Conservation (phyloP, 1,140 invertebrate species). For the Leptinotarsa undecemlineata region DNA sequence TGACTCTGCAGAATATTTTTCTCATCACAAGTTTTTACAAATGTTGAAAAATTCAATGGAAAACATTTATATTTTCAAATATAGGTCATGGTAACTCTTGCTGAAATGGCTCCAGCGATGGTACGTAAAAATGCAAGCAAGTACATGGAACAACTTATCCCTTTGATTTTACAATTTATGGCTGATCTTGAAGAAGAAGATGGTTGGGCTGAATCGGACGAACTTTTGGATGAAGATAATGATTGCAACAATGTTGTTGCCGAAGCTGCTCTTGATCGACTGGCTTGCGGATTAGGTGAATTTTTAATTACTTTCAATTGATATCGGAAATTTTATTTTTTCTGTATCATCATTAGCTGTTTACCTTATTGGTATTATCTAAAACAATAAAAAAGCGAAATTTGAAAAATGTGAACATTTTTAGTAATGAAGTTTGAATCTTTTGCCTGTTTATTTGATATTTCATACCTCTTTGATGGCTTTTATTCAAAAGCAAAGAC, state of each 20-base stretch:
- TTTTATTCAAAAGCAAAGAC: too few relatives aligned
- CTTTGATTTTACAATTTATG: conserved; percentile 92
- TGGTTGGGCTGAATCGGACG: conserved; percentile 80
- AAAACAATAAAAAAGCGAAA: too few relatives aligned
- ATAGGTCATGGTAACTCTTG: conserved; percentile 79
- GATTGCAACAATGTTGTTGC: conserved; percentile 92
- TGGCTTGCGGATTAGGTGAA: conserved; percentile 89
- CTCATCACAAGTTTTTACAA: too few relatives aligned
- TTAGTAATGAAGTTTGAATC: too few relatives aligned
- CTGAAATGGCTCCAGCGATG: conserved; percentile 94
- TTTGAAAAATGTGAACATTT: too few relatives aligned
- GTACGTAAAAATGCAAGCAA: conserved; percentile 85
- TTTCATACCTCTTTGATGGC: too few relatives aligned
- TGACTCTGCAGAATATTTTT: too few relatives aligned
- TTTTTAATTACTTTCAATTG: neutral
- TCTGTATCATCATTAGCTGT: too few relatives aligned
- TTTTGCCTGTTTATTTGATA: too few relatives aligned
- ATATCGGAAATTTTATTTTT: neutral
- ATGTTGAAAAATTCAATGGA: too few relatives aligned
- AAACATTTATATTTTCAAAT: neutral
- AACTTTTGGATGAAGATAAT: conserved; percentile 83
- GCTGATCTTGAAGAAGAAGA: conserved; percentile 93
- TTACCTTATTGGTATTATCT: too few relatives aligned
- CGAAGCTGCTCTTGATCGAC: conserved; percentile 93
- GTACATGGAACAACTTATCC: conserved; percentile 78